These are phyloP conservation scores for Pseudochirops corinnae DNA, from an alignment of 2,797 vertebrate species.

Conservation along the genomic window DNA sequence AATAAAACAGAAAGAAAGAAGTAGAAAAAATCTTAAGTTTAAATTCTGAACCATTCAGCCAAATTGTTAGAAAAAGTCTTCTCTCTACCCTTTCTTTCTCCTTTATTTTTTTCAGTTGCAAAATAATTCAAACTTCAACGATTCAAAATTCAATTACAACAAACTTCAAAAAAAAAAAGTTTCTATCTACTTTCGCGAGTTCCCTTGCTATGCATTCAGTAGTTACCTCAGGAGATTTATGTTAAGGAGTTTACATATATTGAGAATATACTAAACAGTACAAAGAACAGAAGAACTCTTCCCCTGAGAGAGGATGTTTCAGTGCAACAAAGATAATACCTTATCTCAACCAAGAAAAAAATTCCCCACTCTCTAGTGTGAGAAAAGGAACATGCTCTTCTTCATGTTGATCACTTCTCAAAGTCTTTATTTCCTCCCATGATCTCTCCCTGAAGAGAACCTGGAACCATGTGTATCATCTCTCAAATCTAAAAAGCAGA, in stretches of 20 bases:
- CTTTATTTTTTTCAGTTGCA: not conserved
- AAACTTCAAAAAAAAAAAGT: not conserved
- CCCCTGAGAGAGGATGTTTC: not conserved
- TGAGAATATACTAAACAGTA: not conserved
- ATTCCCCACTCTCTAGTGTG: not conserved
- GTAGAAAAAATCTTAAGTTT: conserved; percentile 4
- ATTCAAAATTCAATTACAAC: too few species aligned
- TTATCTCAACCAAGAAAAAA: not conserved
- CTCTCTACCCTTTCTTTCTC: not conserved
- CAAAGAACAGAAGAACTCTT: not conserved
- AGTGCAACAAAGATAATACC: not conserved
- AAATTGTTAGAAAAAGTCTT: conserved; percentile 3
- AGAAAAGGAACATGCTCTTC: not conserved
- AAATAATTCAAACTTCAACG: not conserved
- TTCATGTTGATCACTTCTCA: not conserved
- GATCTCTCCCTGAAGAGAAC: not conserved
- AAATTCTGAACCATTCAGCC: not conserved
- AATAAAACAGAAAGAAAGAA: not conserved
- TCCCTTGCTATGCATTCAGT: not conserved
- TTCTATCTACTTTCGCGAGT: accelerated
- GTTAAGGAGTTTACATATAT: not conserved
- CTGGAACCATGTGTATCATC: not conserved
- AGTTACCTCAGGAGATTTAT: not conserved
- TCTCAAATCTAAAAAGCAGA: not conserved
- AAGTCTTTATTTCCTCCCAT: not conserved